A percentile compares a stretch with the other conserved stretches of the same genome.
Evolutionary conservation across 2,888 invertebrate species (phyloP).

Genomic region (Iphiclides podalirius): DNA sequence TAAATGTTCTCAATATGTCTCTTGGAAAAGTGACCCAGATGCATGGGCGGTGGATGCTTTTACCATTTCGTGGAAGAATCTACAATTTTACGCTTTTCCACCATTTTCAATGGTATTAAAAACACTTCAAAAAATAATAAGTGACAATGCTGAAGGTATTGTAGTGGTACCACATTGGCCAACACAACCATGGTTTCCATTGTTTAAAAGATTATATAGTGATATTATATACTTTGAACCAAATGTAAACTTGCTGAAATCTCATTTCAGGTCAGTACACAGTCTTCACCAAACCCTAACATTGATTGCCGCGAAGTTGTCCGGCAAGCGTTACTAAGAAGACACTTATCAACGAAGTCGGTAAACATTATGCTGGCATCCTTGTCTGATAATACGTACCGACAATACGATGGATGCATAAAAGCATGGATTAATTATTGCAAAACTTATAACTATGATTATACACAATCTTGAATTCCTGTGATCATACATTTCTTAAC

Average conservation of each 20-base stretch:
- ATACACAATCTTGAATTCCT: slow-evolving; percentile 2
- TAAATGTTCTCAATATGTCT: slow-evolving; percentile 29
- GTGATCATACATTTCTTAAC: slow-evolving; percentile 10
- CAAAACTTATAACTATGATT: not conserved
- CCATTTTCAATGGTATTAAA: slow-evolving; percentile 30
- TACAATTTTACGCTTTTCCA: slow-evolving; percentile 32
- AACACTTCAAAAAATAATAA: slow-evolving; percentile 27
- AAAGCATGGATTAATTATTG: slow-evolving; percentile 27
- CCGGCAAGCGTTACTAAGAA: slow-evolving; percentile 13
- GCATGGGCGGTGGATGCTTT: slow-evolving; percentile 31
- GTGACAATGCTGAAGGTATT: slow-evolving; percentile 29
- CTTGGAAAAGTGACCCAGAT: slow-evolving; percentile 31
- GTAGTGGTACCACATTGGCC: slow-evolving; percentile 31
- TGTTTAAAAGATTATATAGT: slow-evolving; percentile 20
- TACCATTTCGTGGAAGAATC: slow-evolving; percentile 28
- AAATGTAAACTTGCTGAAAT: slow-evolving; percentile 11
- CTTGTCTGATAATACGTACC: slow-evolving; percentile 13
- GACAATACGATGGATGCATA: slow-evolving; percentile 20
- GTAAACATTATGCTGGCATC: slow-evolving; percentile 20
- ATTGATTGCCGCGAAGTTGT: slow-evolving; percentile 23
- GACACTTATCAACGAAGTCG: slow-evolving; percentile 2
- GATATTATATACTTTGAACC: slow-evolving; percentile 16
- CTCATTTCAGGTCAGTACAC: slow-evolving; percentile 18
- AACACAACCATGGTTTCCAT: slow-evolving; percentile 31
- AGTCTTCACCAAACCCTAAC: slow-evolving; percentile 16